phyloP scores from a whole-genome alignment of 2,888 invertebrate species.

The Stenurella melanura region DNA sequence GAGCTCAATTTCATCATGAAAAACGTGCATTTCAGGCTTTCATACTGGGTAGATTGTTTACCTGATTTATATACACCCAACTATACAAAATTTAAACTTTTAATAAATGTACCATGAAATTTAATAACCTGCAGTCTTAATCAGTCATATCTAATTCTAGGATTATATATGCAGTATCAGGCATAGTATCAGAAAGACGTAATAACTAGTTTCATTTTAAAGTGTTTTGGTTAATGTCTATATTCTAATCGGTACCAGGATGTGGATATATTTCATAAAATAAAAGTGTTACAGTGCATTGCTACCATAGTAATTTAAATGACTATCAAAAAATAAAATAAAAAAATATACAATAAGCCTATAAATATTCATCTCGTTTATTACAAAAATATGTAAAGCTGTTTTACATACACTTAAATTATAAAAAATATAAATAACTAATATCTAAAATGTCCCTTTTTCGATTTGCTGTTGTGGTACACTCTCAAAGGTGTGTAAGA shows the following conservation, averaged over 20 bases:
- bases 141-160: neutral
- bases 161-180: too few relatives aligned
- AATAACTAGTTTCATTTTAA: too few relatives aligned
- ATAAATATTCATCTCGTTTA: constrained; percentile 36
- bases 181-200: too few relatives aligned
- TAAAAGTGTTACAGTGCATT: neutral
- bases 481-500: constrained; percentile 87
- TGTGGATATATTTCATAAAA: neutral
- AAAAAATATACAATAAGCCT: constrained; percentile 38
- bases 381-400: constrained; percentile 54
- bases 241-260: neutral
- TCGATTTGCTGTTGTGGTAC: constrained; percentile 87
- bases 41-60: too few relatives aligned
- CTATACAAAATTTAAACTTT: too few relatives aligned
- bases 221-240: neutral
- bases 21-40: too few relatives aligned
- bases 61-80: too few relatives aligned
- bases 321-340: constrained; percentile 33
- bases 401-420: constrained; percentile 34
- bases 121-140: neutral
- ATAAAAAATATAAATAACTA: constrained; percentile 70
- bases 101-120: too few relatives aligned
- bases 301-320: constrained; percentile 13
- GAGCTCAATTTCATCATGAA: too few relatives aligned
- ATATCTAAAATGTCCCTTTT: constrained; percentile 89